Evolutionary conservation across 2,113 vertebrate genomes (phyloP), one percentile per base, ranked within the genome.

Genomic region (Hippocampus guttulatus): DNA sequence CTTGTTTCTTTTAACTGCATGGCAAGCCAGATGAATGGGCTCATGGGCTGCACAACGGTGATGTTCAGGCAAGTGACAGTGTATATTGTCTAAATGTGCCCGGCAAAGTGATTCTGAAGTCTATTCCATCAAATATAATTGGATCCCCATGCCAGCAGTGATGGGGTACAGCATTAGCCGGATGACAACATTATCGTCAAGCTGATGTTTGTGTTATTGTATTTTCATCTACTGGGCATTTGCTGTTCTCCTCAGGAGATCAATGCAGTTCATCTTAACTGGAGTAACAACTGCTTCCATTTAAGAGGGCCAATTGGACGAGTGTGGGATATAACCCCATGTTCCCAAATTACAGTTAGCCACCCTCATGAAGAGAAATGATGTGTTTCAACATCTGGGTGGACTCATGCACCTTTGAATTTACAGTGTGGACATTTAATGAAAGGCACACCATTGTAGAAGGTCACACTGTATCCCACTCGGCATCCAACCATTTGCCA

Each of bases 181-280:
- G 63, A 79, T 74, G 57, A 69, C 12, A 52, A 76, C 10, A 27
- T 72, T 66, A 70, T 61, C 55, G 57, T 70, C 58, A 61, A 61
- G 58, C 25, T 33, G 64, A 68, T 74, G 65, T 68, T 80, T 68
- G 68, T 61, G 55, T 74, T 81, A 70, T 38, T 73, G 40, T 64
- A 21, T 68, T 68, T 69, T 73, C 33, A 73, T 63, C 60, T 21
- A 62, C 8, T 45, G 38, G 20, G 61, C 62, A 69, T 73, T 64
- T 76, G 40, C 43, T 61, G 57, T 77, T 73, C 52, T 58, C 65
- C 47, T 54, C 61, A 0, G 0, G 67, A 68, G 43, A 69, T 75
- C 58, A 57, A 64, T 67, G 54, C 14, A 58, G 43, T 67, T 64
- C 41, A 69, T 65, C 10, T 67, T 54, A 60, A 72, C 55, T 70